A percentile compares a stretch with the other conserved stretches of the same genome.
phyloP scores from a whole-genome alignment of 2,797 vertebrate species.

The Cyclura pinguis region DNA sequence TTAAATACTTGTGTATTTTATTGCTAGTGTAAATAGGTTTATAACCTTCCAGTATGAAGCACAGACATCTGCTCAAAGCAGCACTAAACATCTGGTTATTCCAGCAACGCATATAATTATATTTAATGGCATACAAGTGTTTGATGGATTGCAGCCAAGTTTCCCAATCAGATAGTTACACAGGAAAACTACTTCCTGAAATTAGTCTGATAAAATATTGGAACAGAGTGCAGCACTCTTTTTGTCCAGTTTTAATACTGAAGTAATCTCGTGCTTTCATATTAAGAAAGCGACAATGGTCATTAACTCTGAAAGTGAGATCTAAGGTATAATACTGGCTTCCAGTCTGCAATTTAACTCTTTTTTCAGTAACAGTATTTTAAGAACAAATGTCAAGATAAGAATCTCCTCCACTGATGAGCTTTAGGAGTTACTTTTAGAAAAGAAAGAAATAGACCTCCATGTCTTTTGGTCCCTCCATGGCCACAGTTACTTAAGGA shows the following conservation, averaged over 20 bases:
- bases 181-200: conserved; percentile 65
- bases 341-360: conserved; percentile 25
- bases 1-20: conserved; percentile 74
- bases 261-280: conserved; percentile 28
- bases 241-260: conserved; percentile 32
- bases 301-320: background rate
- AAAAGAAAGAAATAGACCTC: background rate
- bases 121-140: conserved; percentile 80
- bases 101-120: conserved; percentile 80
- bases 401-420: background rate
- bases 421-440: background rate
- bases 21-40: conserved; percentile 76
- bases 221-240: conserved; percentile 54
- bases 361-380: background rate
- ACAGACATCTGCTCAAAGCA: conserved; percentile 78
- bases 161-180: conserved; percentile 73
- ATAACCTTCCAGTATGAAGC: conserved; percentile 76
- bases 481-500: background rate
- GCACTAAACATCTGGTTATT: conserved; percentile 81
- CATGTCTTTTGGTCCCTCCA: background rate
- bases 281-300: background rate
- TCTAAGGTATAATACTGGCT: background rate
- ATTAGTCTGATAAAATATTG: conserved; percentile 69
- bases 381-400: background rate
- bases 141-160: conserved; percentile 76